A percentile compares a stretch with the other conserved stretches of the same genome.
Evolutionary conservation across 2,113 vertebrate genomes (phyloP).

Genomic region (Cyrtonyx montezumae): DNA sequence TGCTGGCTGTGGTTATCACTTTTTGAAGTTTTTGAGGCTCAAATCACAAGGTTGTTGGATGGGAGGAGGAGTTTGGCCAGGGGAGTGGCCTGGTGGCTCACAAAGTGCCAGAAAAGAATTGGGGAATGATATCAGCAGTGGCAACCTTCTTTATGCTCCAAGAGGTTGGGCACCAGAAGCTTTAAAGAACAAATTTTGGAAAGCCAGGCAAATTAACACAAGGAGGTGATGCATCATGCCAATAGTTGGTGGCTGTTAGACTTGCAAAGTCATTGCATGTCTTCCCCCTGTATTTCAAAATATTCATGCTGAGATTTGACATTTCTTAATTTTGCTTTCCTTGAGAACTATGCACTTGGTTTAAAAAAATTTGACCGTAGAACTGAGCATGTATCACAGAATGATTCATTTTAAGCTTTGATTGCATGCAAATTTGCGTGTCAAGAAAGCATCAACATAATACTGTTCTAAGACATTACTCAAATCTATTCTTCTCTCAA

Average conservation of each 20-base stretch:
- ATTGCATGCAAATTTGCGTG: neutral
- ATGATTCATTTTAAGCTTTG: neutral
- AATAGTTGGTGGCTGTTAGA: neutral
- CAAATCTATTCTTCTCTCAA: neutral
- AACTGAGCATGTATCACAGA: neutral
- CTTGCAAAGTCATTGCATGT: neutral
- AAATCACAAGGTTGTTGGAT: accelerated
- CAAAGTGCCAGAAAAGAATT: neutral
- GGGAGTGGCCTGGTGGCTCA: neutral
- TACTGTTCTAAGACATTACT: neutral
- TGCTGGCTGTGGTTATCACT: neutral
- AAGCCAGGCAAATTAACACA: neutral
- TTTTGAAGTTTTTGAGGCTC: neutral
- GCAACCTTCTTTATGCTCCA: neutral
- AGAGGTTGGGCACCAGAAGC: neutral
- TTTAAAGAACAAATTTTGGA: neutral
- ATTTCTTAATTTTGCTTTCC: neutral
- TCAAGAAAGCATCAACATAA: neutral
- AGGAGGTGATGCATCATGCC: neutral
- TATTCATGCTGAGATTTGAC: neutral
- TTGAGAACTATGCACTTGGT: neutral
- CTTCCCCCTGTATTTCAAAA: neutral
- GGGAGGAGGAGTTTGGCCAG: neutral
- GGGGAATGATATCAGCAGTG: neutral
- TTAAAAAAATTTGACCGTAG: neutral